Base-by-base conservation (phyloP, 2,888 invertebrate species). In the Phengaris arion region DNA sequence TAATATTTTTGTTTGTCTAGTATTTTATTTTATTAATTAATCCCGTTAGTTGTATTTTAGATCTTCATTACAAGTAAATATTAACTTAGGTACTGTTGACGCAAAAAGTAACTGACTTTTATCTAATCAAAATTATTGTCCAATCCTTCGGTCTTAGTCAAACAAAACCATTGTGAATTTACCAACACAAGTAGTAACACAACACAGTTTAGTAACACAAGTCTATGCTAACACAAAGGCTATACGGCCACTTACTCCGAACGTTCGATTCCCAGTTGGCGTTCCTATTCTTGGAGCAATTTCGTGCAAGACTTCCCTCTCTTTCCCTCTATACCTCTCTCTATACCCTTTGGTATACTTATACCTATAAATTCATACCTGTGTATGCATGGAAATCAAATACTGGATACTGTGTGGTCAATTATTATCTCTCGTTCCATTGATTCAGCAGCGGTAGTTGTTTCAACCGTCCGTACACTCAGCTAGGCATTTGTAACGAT, bases 401-500 rank as follows among this genome's bases (percentile, higher is more conserved):
- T 59, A 59, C 12, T 13, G 45, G 64, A 64, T 64, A 12, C 64
- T 64, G 35, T 45, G 64, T 64, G 64, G 64, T 64, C 64, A 64
- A 64, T 64, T 64, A 64, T 64, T 45, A 64, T 64, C 64, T 64
- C 64, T 45, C 64, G 35, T 64, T 13, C 64, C 64, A 64, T 35
- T 64, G 64, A 45, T 64, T 64, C 59, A 59, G 10, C 59, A 59
- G 4, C 64, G 64, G 64, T 64, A 64, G 64, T 64, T 59, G 59
- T 59, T 59, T 15, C 22, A 9, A 6, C 64, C 13, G 12, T 22
- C 59, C 5, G 64, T 64, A 64, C 64, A 64, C 64, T 64, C 64
- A 13, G 64, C 35, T 64, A 35, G 10, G 12, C 13, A 45, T 3
- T 57, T 10, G 15, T 22, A 22, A 59, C 15, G 22, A 59, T 22